Percentiles rank a stretch among this genome's conserved stretches.
Evolutionary conservation across 2,888 invertebrate species (phyloP).

Genomic region (Leptopilina myrica): DNA sequence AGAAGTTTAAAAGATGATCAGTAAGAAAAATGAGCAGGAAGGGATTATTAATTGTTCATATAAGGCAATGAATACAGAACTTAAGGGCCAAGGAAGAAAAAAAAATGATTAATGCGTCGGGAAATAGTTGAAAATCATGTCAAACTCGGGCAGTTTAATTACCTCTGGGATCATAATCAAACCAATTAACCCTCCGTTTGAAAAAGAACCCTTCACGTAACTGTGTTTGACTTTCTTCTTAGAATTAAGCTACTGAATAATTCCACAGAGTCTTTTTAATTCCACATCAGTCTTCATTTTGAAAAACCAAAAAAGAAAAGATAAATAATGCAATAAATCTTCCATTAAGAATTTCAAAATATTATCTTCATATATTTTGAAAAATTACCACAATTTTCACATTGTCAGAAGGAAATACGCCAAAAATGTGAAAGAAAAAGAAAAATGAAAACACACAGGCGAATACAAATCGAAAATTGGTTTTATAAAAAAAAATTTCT

Average conservation of each 20-base stretch:
- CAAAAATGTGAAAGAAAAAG: background rate
- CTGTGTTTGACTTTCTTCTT: constrained; percentile 28
- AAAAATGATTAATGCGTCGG: constrained; percentile 1
- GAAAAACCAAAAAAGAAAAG: background rate
- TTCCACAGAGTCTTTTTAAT: constrained; percentile 3
- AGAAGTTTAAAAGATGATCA: no score
- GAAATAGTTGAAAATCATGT: constrained; percentile 33
- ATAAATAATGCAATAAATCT: no score
- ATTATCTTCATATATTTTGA: no score
- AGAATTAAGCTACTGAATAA: constrained; percentile 5
- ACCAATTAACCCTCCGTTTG: background rate
- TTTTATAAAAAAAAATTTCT: background rate
- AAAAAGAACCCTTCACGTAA: background rate
- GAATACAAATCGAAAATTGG: background rate
- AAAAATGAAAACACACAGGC: no score
- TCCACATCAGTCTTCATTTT: background rate
- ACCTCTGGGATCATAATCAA: constrained; percentile 20
- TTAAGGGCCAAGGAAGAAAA: constrained; percentile 15
- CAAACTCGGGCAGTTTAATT: constrained; percentile 25
- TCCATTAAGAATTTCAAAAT: no score
- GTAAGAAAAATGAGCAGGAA: no score
- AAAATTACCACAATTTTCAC: no score
- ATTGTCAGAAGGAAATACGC: background rate
- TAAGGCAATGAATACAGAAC: background rate
- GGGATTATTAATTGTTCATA: background rate